Evolutionary conservation across 2,113 vertebrate genomes (phyloP).

Genomic region (Stigmatopora argus): DNA sequence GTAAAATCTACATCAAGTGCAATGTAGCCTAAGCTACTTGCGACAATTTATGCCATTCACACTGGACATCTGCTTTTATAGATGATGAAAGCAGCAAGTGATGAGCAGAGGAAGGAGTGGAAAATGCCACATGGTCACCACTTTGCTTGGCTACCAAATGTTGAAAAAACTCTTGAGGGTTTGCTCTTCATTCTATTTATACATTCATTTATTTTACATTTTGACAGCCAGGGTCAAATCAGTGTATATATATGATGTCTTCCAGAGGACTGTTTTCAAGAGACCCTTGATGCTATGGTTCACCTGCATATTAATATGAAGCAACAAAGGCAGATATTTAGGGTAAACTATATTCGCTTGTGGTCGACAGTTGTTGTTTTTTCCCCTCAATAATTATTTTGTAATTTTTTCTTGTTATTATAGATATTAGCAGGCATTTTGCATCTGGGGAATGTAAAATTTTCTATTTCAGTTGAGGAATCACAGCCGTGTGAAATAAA

Average conservation of each 20-base stretch:
- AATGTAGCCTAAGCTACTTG: background rate
- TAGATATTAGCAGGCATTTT: conserved; percentile 85
- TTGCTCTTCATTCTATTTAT: conserved; percentile 7
- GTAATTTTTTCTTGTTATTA: conserved; percentile 7
- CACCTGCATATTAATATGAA: conserved; percentile 80
- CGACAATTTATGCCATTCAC: background rate
- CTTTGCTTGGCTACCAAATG: conserved; percentile 89
- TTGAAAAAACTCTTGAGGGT: conserved; percentile 82
- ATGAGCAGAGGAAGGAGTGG: conserved; percentile 83
- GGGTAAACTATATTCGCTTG: conserved; percentile 65
- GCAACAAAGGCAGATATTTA: conserved; percentile 81
- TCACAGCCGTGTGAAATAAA: conserved; percentile 77
- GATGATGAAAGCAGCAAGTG: conserved; percentile 86
- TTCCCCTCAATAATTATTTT: background rate
- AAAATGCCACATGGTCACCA: conserved; percentile 67
- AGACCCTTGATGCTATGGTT: conserved; percentile 85
- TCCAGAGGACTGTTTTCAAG: conserved; percentile 84
- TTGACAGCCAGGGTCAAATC: background rate
- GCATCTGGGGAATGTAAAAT: conserved; percentile 83
- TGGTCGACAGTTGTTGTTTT: background rate
- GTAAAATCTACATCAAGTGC: background rate
- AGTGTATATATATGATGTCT: conserved; percentile 32
- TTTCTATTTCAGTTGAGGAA: conserved; percentile 75
- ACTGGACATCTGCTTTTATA: conserved; percentile 48
- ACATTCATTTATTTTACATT: background rate